Evolutionary conservation across 1,140 invertebrate genomes (phyloP), one percentile per base, ranked within the genome.

Genomic region (Onthophagus taurus): DNA sequence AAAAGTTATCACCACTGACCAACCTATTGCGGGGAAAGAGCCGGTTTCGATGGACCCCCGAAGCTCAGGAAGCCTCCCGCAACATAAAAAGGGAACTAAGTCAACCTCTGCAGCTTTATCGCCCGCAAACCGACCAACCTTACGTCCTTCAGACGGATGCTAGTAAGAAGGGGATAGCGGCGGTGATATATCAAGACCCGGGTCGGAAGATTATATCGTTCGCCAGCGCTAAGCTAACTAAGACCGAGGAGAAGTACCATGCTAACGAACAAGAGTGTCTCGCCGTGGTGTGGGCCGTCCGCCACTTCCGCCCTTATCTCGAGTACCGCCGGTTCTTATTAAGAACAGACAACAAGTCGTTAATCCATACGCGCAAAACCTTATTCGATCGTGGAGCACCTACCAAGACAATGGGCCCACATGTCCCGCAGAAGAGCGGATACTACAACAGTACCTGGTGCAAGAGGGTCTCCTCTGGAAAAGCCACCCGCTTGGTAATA

Each of bases 121-220:
- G 55, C 6, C 57, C 53, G 13, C 53, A 51, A 18, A 56, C 50
- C 26, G 39, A 23, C 39, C 36, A 33, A 44, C 53, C 31, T 23
- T 69, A 53, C 14, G 23, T 12, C 39, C 48, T 62, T 2, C 60
- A 63, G 39, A 60, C 60, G 0, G 60, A 61, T 41, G 53, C 54
- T 18, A 54, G 50, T 7, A 44, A 45, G 11, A 16, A 44, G 8
- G 55, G 53, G 0, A 44, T 57, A 7, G 59, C 52, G 1, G 54
- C 55, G 0, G 49, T 57, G 0, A 26, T 61, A 2, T 55, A 53
- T 16, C 8, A 36, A 4, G 46, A 50, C 37, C 38, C 48, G 2
- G 23, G 53, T 0, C 33, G 45, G 4, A 13, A 19, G n/a, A 33
- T 58, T 0, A 31, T 54, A 1, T 17, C 39, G 3, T 47, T 47